Percentiles rank a stretch among this genome's conserved stretches.
phyloP scores from a whole-genome alignment of 2,888 invertebrate species.

The Limnephilus rhombicus region DNA sequence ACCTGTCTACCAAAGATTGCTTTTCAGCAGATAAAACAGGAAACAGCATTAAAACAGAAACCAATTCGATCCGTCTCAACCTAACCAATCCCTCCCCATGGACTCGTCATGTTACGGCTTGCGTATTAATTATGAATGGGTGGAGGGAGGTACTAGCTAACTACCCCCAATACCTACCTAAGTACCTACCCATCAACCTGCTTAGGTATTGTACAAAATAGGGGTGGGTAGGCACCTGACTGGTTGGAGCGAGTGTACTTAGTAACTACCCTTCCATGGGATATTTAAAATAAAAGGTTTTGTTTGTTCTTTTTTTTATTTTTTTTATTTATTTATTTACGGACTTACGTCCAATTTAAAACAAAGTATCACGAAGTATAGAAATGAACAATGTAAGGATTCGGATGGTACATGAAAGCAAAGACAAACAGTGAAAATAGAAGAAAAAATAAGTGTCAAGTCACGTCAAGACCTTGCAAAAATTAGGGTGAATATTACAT shows the following conservation, averaged over 20 bases:
- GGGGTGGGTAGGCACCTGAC: not conserved
- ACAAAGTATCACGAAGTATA: too few relatives aligned
- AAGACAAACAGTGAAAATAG: too few relatives aligned
- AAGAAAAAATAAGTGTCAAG: too few relatives aligned
- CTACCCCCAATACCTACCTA: not conserved
- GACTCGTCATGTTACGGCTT: conserved; percentile 11
- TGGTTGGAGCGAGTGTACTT: not conserved
- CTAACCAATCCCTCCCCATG: not conserved
- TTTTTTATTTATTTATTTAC: too few relatives aligned
- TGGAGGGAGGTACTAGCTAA: not conserved
- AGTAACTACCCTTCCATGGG: not conserved
- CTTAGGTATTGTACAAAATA: not conserved
- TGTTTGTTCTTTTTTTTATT: too few relatives aligned
- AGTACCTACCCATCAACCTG: not conserved
- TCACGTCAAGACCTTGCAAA: too few relatives aligned
- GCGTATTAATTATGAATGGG: conserved; percentile 26
- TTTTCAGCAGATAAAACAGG: not conserved
- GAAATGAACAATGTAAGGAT: too few relatives aligned
- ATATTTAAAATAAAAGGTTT: not conserved
- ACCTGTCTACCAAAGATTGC: not conserved
- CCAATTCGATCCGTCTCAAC: not conserved
- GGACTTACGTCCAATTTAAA: too few relatives aligned
- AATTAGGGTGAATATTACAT: too few relatives aligned
- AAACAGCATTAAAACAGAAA: not conserved
- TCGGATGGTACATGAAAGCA: too few relatives aligned